Percentiles rank a stretch among this genome's conserved stretches.
Conservation (phyloP, 2,888 invertebrate species). For the Drosophila suboccidentalis region DNA sequence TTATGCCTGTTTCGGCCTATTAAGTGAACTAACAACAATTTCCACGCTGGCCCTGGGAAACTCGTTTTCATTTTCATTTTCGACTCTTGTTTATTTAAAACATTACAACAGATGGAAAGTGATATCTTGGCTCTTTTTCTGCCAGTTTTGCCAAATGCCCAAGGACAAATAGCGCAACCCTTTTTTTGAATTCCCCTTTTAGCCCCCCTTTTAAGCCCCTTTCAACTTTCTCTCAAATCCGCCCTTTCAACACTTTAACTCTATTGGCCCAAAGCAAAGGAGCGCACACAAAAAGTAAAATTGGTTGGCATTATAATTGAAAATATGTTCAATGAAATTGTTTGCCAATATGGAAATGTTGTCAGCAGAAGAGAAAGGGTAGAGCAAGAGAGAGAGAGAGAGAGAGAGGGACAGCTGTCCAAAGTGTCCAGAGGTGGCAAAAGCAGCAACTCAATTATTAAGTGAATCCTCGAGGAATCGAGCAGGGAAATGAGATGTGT, state of each 20-base stretch:
- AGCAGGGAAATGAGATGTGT: not conserved
- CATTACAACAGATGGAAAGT: constrained; percentile 29
- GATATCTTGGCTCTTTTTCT: constrained; percentile 30
- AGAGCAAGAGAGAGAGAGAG: not conserved
- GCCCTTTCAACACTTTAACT: not conserved
- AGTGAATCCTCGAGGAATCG: constrained; percentile 23
- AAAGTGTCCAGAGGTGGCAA: constrained; percentile 7
- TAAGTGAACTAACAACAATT: constrained; percentile 20
- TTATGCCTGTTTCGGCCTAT: constrained; percentile 26
- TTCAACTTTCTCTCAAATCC: constrained; percentile 18
- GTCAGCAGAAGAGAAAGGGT: not conserved
- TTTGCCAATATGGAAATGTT: constrained; percentile 46
- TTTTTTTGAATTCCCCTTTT: constrained; percentile 7
- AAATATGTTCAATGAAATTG: constrained; percentile 66
- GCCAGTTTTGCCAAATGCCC: constrained; percentile 24
- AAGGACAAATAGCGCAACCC: constrained; percentile 22
- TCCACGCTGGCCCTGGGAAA: constrained; percentile 12
- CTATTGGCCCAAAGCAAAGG: not conserved
- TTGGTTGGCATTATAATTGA: constrained; percentile 67
- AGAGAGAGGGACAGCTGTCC: not conserved
- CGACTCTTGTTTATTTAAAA: constrained; percentile 47
- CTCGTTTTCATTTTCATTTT: constrained; percentile 25
- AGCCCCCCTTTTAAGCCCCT: constrained; percentile 5
- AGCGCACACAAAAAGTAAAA: constrained; percentile 38
- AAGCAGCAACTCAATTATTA: constrained; percentile 67